A percentile compares a stretch with the other conserved stretches of the same genome.
Conservation (phyloP, 2,888 invertebrate species). For the Apamea sordens region DNA sequence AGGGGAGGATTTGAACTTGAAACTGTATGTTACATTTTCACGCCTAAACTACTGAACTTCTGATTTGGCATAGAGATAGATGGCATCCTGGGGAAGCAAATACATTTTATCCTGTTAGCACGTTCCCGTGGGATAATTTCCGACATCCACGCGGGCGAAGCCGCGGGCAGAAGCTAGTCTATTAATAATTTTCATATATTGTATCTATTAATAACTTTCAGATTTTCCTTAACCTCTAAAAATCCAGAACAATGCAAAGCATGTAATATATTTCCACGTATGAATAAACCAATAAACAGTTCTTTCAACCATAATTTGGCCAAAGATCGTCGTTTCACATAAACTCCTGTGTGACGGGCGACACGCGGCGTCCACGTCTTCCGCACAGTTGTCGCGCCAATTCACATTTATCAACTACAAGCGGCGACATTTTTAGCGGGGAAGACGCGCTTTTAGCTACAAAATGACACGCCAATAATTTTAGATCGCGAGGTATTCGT, state of each 20-base stretch:
- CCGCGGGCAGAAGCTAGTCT: too few relatives aligned
- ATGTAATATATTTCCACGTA: background rate
- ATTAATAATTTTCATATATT: too few relatives aligned
- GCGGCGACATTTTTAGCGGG: constrained; percentile 81
- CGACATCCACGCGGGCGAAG: too few relatives aligned
- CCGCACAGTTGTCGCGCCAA: constrained; percentile 72
- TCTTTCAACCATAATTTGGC: constrained; percentile 17
- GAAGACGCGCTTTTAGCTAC: constrained; percentile 73
- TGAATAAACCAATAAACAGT: constrained; percentile 39
- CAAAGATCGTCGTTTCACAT: constrained; percentile 27
- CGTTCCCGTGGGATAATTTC: too few relatives aligned
- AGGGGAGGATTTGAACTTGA: too few relatives aligned
- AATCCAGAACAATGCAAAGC: background rate
- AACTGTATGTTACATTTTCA: too few relatives aligned
- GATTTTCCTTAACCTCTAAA: background rate
- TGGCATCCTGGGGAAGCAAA: too few relatives aligned
- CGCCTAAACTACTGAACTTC: too few relatives aligned
- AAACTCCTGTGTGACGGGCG: constrained; percentile 32
- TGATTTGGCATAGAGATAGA: too few relatives aligned
- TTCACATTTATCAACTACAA: constrained; percentile 80
- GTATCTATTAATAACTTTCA: background rate
- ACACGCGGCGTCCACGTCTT: constrained; percentile 55
- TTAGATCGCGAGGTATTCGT: constrained; percentile 67
- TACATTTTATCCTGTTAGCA: too few relatives aligned
- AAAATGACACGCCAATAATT: constrained; percentile 73